Percentiles rank a stretch among this genome's conserved stretches.
Evolutionary conservation across 1,140 invertebrate genomes (phyloP).

Genomic region (Drosophila orosa): DNA sequence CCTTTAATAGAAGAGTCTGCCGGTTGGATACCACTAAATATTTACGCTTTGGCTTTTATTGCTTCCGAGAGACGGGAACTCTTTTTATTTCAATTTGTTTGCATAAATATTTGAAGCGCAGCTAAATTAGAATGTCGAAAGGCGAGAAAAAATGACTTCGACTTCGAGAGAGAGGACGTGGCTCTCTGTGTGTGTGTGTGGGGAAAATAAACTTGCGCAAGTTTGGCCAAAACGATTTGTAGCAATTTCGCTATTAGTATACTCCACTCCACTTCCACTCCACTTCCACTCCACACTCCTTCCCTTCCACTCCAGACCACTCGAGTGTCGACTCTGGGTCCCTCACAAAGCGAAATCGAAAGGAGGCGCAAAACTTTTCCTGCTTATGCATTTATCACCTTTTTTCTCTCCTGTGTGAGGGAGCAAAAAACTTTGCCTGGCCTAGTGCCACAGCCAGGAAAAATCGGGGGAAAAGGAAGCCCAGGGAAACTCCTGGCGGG

Average conservation of each 20-base stretch:
- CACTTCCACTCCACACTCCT: constrained; percentile 2
- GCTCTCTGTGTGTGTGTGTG: constrained; percentile 8
- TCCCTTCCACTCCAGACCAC: background rate
- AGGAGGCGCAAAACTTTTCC: constrained; percentile 71
- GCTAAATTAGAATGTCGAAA: constrained; percentile 78
- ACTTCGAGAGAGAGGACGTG: constrained; percentile 18
- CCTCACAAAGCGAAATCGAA: constrained; percentile 33
- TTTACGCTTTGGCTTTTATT: constrained; percentile 76
- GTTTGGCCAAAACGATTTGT: constrained; percentile 82
- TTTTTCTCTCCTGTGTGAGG: constrained; percentile 21
- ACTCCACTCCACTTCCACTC: constrained; percentile 12
- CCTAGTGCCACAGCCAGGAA: constrained; percentile 56
- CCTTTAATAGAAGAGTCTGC: constrained; percentile 16
- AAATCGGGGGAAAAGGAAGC: constrained; percentile 2
- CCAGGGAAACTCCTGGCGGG: constrained; percentile 68
- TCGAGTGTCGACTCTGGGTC: constrained; percentile 2
- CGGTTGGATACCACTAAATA: constrained; percentile 61
- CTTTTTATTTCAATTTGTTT: constrained; percentile 82
- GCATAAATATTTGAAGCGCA: constrained; percentile 78
- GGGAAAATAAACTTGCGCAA: constrained; percentile 74
- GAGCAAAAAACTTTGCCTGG: constrained; percentile 74
- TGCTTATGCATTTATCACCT: constrained; percentile 83
- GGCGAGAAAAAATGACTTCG: constrained; percentile 60
- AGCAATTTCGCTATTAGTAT: constrained; percentile 81
- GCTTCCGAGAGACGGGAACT: constrained; percentile 65